Evolutionary conservation across 2,113 vertebrate genomes (phyloP), one percentile per base, ranked within the genome.

Genomic region (Syngnathus floridae): DNA sequence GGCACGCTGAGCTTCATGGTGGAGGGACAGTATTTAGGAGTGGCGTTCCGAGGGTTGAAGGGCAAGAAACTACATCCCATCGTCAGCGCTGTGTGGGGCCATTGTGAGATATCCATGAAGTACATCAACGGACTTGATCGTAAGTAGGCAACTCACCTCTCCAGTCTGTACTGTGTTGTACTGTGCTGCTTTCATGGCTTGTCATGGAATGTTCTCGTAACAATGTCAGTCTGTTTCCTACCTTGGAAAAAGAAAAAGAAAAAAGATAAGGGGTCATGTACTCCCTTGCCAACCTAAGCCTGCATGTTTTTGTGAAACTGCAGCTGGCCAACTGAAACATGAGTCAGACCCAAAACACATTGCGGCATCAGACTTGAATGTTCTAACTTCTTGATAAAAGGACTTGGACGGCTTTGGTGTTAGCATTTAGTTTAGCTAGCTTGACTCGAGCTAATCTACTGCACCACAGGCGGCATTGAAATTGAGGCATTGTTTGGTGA

Each of bases 91-190:
- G 95, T 98, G 41, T 98, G 95, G 95, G 96, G 96, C 69, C 95
- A 99, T 92, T 98, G 96, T 82, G 95, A 98, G 89, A 95, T 99
- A 87, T 95, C 94, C 81, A 96, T 99, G 93, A 92, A 93, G 86
- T 99, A 99, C 89, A 90, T 98, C 93, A 98, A 98, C 0, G 96
- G 96, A 88, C 91, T 98, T 75, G 96, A 98, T 89, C 95, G 95
- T 98, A 92, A 98, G 95, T 88, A 16, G 13, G 17, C 7, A 16
- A 60, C 55, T 63, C 56, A n/a, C 12, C 21, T 58, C 2, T 31
- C 26, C 26, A 31, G 43, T 46, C 14, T 46, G 43, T 46, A 4
- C 43, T 45, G 19, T 49, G 19, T 49, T 7, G 19, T 49, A 8
- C n/a, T n/a, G n/a, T n/a, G n/a, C 36, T n/a, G 11, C 45, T 79